Conservation (phyloP, 64 coral and sea anemone genomes). For the Actinia tenebrosa region DNA sequence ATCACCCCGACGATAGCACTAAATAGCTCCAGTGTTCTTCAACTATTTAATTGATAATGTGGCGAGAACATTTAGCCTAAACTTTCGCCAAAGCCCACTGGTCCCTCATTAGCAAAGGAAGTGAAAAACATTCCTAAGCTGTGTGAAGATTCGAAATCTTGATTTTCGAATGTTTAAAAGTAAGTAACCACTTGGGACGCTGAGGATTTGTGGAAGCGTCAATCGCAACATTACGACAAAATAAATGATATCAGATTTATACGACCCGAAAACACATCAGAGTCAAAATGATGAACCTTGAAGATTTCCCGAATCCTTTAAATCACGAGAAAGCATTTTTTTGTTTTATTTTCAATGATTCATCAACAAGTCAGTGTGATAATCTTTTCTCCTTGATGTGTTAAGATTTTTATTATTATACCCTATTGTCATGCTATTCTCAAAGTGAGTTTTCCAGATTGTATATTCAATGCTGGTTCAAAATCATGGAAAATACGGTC, state of each 20-base stretch:
- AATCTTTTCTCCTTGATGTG: conserved; percentile 7
- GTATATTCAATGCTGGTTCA: background rate
- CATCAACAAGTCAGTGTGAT: background rate
- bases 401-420: background rate
- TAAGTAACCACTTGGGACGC: conserved; percentile 11
- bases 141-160: conserved; percentile 7
- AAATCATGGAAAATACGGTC: background rate
- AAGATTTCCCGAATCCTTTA: background rate
- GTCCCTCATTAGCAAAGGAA: conserved; percentile 14
- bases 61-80: conserved; percentile 2
- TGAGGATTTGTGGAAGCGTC: background rate
- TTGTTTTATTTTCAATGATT: conserved; percentile 7
- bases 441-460: background rate
- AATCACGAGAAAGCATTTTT: background rate
- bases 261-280: background rate
- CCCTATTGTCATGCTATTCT: background rate
- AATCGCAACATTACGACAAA: background rate
- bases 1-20: background rate
- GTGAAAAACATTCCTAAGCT: conserved; percentile 18
- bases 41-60: conserved; percentile 27
- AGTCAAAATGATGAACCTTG: background rate
- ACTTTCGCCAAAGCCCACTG: background rate
- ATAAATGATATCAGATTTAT: conserved; percentile 1
- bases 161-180: background rate
- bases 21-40: conserved; percentile 17